These are phyloP conservation scores for Ageneiosus marmoratus DNA, from an alignment of 2,113 vertebrate genomes.

Conservation along the genomic window DNA sequence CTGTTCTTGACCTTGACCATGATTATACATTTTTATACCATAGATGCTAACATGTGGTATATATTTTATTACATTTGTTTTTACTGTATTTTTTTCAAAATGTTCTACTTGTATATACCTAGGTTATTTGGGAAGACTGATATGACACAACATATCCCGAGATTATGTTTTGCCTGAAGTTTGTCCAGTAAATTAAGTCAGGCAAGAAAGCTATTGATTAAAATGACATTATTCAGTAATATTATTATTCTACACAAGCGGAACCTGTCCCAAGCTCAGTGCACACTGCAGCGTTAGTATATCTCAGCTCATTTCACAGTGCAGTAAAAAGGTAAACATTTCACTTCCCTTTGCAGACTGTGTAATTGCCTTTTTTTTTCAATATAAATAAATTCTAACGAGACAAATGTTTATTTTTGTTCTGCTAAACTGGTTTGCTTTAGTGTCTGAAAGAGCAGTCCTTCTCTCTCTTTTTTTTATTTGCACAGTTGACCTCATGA, in stretches of 20 bases:
- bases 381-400: constrained; percentile 69
- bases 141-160: neutral
- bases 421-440: constrained; percentile 65
- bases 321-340: constrained; percentile 60
- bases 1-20: neutral
- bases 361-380: constrained; percentile 62
- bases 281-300: neutral
- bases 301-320: constrained; percentile 40
- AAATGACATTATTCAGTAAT: neutral
- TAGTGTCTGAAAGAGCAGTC: constrained; percentile 52
- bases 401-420: constrained; percentile 67
- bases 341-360: constrained; percentile 61
- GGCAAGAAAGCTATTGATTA: neutral
- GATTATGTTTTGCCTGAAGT: neutral
- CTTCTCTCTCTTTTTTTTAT: neutral
- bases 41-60: neutral
- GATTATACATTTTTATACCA: neutral
- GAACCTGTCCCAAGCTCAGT: neutral
- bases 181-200: neutral
- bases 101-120: neutral
- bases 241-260: neutral
- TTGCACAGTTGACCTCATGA: too few relatives aligned
- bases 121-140: neutral
- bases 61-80: neutral
- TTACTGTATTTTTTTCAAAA: neutral